A percentile compares a stretch with the other conserved stretches of the same genome.
phyloP scores from a whole-genome alignment of 37 sponge, comb jelly and placozoan species.

The Oscarella lobularis region DNA sequence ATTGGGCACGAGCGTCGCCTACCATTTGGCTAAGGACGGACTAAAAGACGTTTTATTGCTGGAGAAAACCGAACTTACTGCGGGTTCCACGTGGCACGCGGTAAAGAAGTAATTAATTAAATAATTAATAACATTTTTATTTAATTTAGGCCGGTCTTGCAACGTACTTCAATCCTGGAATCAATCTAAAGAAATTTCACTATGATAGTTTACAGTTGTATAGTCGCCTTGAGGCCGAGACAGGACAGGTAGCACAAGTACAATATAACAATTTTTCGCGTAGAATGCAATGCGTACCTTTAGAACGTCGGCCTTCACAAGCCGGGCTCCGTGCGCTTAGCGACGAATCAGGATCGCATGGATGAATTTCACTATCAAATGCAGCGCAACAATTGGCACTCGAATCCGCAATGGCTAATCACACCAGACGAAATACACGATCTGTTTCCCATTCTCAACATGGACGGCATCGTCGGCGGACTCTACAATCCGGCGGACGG shows the following conservation, averaged over 20 bases:
- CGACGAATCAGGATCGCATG: constrained; percentile 11
- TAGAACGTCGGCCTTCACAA: constrained; percentile 25
- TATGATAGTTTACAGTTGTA: constrained; percentile 20
- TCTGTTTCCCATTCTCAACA: constrained; percentile 21
- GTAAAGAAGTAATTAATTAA: constrained; percentile 9
- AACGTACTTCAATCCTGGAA: constrained; percentile 31
- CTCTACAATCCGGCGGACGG: constrained; percentile 22
- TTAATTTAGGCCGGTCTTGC: constrained; percentile 22
- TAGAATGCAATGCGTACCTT: neutral
- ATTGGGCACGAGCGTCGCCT: constrained; percentile 25
- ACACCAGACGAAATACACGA: constrained; percentile 14
- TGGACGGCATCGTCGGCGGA: constrained; percentile 20
- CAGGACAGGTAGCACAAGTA: constrained; percentile 25
- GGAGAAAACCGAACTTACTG: constrained; percentile 30
- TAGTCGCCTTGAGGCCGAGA: constrained; percentile 15
- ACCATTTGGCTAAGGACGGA: constrained; percentile 19
- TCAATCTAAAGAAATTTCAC: constrained; percentile 22
- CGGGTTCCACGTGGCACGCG: constrained; percentile 37
- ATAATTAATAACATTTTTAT: neutral
- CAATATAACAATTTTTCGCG: neutral
- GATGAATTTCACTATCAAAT: constrained; percentile 26
- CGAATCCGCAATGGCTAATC: constrained; percentile 6
- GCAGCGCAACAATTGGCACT: constrained; percentile 17
- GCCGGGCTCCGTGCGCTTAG: constrained; percentile 17
- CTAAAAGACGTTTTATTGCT: constrained; percentile 6